Evolutionary conservation across 2,113 vertebrate species (phyloP).

Genomic region (Trematocara marginatum): DNA sequence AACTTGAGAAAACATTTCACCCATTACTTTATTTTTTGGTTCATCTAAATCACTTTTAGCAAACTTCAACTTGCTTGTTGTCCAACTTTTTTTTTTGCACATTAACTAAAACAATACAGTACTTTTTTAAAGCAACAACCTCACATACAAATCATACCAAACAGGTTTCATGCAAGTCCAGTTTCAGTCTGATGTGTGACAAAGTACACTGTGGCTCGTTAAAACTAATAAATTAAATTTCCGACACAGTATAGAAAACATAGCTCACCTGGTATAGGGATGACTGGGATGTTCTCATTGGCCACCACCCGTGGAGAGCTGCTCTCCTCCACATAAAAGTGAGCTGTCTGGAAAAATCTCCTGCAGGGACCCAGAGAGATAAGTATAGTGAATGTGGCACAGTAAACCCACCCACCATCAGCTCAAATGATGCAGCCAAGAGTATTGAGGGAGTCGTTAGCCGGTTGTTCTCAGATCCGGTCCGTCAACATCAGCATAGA

Average conservation of each 20-base stretch:
- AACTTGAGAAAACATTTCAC: not conserved
- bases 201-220: not conserved
- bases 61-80: not conserved
- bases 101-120: not conserved
- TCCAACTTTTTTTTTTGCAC: not conserved
- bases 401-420: constrained; percentile 13
- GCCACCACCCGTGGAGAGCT: constrained; percentile 92
- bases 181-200: not conserved
- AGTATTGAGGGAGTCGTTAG: constrained; percentile 44
- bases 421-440: constrained; percentile 18
- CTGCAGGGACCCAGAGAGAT: constrained; percentile 66
- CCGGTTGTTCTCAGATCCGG: constrained; percentile 37
- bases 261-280: constrained; percentile 90
- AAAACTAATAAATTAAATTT: not conserved
- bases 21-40: not conserved
- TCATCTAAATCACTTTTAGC: not conserved
- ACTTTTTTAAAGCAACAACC: not conserved
- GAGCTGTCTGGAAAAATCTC: constrained; percentile 98
- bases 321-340: constrained; percentile 98
- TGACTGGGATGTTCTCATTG: constrained; percentile 93
- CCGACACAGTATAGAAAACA: not conserved
- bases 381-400: not conserved
- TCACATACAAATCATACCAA: not conserved
- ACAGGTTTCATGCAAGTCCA: not conserved
- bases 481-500: constrained; percentile 43